These are phyloP conservation scores for Octodon degus DNA, from an alignment of 2,113 vertebrate species.

Conservation along the genomic window DNA sequence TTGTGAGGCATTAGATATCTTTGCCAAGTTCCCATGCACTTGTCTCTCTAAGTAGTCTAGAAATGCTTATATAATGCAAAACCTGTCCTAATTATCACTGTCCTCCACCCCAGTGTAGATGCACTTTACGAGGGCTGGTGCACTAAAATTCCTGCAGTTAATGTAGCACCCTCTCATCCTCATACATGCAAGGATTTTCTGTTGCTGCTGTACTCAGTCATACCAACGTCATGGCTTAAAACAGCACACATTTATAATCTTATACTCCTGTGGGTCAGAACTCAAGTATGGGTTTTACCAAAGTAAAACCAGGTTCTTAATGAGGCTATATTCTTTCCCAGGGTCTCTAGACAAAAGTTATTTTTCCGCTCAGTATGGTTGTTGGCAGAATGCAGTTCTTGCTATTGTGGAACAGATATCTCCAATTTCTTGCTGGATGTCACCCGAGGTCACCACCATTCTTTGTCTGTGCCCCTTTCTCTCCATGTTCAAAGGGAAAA, in stretches of 20 bases:
- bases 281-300: neutral
- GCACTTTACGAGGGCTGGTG: neutral
- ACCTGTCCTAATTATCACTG: neutral
- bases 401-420: neutral
- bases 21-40: neutral
- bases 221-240: neutral
- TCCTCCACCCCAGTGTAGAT: neutral
- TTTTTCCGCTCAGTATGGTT: neutral
- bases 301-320: neutral
- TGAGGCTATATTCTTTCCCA: neutral
- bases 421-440: neutral
- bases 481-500: neutral
- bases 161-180: neutral
- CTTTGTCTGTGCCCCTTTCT: neutral
- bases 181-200: neutral
- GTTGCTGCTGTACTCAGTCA: neutral
- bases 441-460: neutral
- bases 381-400: neutral
- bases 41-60: neutral
- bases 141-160: neutral
- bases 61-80: neutral
- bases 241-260: no score
- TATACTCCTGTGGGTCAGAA: neutral
- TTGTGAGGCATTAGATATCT: neutral
- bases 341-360: neutral